Percentiles rank a stretch among this genome's conserved stretches.
Evolutionary conservation across 2,113 vertebrate species (phyloP).

Genomic region (Hypocryptadius cinnamomeus): DNA sequence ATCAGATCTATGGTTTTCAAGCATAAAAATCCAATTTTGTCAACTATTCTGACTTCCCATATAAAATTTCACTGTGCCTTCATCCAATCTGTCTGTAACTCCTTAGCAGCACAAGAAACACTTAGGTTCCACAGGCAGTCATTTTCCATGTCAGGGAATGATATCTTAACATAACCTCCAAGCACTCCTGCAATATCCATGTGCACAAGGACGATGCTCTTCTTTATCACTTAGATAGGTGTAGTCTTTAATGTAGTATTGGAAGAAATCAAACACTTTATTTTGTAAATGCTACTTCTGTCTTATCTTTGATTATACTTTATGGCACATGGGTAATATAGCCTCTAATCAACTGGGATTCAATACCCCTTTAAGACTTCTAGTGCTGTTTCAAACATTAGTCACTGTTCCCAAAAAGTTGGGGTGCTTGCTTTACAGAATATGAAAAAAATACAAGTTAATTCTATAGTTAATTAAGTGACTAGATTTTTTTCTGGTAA

Average conservation of each 20-base stretch:
- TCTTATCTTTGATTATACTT: neutral
- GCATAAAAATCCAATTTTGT: neutral
- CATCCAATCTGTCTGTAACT: neutral
- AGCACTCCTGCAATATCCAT: neutral
- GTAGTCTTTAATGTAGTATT: neutral
- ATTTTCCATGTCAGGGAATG: neutral
- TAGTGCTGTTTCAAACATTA: neutral
- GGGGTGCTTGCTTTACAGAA: neutral
- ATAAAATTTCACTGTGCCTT: neutral
- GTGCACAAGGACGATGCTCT: neutral
- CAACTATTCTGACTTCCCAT: neutral
- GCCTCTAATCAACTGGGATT: neutral
- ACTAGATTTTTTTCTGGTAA: neutral
- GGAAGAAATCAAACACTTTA: neutral
- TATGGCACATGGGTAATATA: neutral
- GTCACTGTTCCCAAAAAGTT: neutral
- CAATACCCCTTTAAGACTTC: neutral
- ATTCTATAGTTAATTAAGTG: neutral
- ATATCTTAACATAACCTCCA: neutral
- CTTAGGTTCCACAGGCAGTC: neutral
- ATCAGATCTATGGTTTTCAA: neutral
- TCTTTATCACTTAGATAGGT: neutral
- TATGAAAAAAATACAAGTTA: accelerated
- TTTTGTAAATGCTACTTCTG: neutral
- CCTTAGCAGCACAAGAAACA: neutral